Conservation (phyloP, 1,140 invertebrate species). For the Drosophila bocki region DNA sequence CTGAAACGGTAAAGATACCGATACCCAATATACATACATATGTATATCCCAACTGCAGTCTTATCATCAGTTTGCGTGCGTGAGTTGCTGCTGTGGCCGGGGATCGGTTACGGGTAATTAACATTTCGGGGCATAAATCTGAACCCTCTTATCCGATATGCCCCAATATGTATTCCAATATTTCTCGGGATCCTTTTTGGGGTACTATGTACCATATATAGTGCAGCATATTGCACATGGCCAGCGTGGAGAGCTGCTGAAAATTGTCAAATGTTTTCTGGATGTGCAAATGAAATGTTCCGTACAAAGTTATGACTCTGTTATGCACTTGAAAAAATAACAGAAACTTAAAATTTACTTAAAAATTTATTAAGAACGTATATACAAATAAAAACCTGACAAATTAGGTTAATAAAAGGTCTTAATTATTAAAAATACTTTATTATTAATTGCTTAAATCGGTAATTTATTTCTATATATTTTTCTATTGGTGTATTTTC, state of each 20-base stretch:
- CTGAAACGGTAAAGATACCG: constrained; percentile 27
- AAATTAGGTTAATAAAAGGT: too few relatives aligned
- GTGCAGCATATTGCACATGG: constrained; percentile 22
- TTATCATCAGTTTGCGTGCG: constrained; percentile 58
- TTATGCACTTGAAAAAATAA: not conserved
- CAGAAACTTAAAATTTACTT: not conserved
- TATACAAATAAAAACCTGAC: not conserved
- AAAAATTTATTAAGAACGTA: not conserved
- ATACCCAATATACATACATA: constrained; percentile 7
- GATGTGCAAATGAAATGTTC: constrained; percentile 52
- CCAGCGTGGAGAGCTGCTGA: constrained; percentile 23
- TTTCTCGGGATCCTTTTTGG: not conserved
- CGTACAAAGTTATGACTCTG: constrained; percentile 19
- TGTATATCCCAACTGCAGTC: constrained; percentile 10
- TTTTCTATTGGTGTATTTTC: constrained; percentile 1
- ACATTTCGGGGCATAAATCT: constrained; percentile 77
- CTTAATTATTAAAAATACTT: too few relatives aligned
- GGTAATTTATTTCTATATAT: not conserved
- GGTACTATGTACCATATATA: not conserved
- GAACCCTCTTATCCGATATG: constrained; percentile 42
- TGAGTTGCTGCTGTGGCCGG: constrained; percentile 46
- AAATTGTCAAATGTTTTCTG: constrained; percentile 30
- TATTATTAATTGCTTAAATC: too few relatives aligned
- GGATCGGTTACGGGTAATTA: constrained; percentile 79
- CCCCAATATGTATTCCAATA: not conserved